phyloP scores from a whole-genome alignment of 2,113 vertebrate species.

The Notothenia coriiceps region DNA sequence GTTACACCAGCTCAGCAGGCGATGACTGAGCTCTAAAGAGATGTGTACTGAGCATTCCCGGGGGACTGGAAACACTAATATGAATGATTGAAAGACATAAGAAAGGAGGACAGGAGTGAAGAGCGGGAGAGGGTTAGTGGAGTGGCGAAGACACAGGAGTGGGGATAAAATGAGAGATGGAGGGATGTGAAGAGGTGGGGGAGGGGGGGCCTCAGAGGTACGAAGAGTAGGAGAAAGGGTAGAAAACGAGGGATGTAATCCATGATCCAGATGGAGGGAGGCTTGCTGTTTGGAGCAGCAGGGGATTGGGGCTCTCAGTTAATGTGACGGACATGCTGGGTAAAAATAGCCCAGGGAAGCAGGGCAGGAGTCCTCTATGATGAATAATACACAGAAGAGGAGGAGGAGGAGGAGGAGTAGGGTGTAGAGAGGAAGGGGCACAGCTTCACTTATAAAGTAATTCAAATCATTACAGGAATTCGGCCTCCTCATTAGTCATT shows the following conservation, averaged over 20 bases:
- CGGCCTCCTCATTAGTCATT: constrained; percentile 50
- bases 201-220: constrained; percentile 32
- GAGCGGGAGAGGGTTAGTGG: constrained; percentile 24
- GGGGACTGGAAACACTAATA: constrained; percentile 65
- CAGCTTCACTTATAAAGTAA: constrained; percentile 55
- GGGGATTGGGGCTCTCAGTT: constrained; percentile 78
- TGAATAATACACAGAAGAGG: constrained; percentile 80
- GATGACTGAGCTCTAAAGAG: constrained; percentile 47
- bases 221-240: constrained; percentile 40
- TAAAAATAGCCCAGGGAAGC: constrained; percentile 81
- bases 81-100: constrained; percentile 70
- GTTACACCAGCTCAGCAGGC: constrained; percentile 51
- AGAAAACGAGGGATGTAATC: constrained; percentile 65
- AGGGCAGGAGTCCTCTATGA: constrained; percentile 78
- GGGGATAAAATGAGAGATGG: constrained; percentile 47
- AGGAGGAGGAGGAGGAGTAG: constrained; percentile 34
- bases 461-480: constrained; percentile 63
- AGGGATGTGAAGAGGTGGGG: neutral
- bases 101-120: constrained; percentile 38
- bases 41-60: constrained; percentile 55
- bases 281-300: constrained; percentile 73
- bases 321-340: constrained; percentile 77
- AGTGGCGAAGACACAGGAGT: constrained; percentile 45
- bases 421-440: constrained; percentile 18
- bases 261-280: constrained; percentile 74